A percentile compares a stretch with the other conserved stretches of the same genome.
Evolutionary conservation across 37 sponge, comb jelly and placozoan genomes (phyloP).

Genomic region (Cladorhizidae sp.): DNA sequence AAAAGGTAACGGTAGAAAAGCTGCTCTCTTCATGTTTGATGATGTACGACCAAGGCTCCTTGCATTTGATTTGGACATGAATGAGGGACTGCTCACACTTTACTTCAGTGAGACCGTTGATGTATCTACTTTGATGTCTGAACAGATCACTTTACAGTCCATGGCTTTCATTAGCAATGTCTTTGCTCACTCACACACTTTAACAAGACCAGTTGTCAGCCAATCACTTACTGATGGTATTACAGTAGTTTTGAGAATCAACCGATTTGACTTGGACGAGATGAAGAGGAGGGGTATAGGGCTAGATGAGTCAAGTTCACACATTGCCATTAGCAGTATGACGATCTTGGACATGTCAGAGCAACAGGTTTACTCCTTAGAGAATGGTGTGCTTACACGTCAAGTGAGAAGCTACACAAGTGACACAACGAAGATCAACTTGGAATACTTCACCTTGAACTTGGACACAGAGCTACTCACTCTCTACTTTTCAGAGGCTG

Average conservation of each 20-base stretch:
- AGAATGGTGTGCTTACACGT: slow-evolving; percentile 56
- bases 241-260: slow-evolving; percentile 44
- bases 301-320: slow-evolving; percentile 17
- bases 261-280: slow-evolving; percentile 68
- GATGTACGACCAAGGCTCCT: slow-evolving; percentile 46
- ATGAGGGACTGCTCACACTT: slow-evolving; percentile 54
- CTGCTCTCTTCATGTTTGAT: slow-evolving; percentile 54
- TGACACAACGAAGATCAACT: slow-evolving; percentile 49
- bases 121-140: slow-evolving; percentile 60
- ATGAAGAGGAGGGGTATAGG: slow-evolving; percentile 80
- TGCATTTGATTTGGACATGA: slow-evolving; percentile 79
- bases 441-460: slow-evolving; percentile 70
- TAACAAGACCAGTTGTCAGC: slow-evolving; percentile 12
- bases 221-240: slow-evolving; percentile 47
- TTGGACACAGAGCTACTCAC: slow-evolving; percentile 61
- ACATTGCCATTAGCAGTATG: slow-evolving; percentile 36
- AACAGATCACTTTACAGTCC: slow-evolving; percentile 55
- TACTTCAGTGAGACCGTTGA: slow-evolving; percentile 76
- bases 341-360: slow-evolving; percentile 81
- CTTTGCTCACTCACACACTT: slow-evolving; percentile 10
- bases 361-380: slow-evolving; percentile 33
- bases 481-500: slow-evolving; percentile 79
- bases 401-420: slow-evolving; percentile 27
- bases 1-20: slow-evolving; percentile 39
- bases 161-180: slow-evolving; percentile 34